phyloP scores from a whole-genome alignment of 2,797 vertebrate genomes.

The Sorex maritimensis region DNA sequence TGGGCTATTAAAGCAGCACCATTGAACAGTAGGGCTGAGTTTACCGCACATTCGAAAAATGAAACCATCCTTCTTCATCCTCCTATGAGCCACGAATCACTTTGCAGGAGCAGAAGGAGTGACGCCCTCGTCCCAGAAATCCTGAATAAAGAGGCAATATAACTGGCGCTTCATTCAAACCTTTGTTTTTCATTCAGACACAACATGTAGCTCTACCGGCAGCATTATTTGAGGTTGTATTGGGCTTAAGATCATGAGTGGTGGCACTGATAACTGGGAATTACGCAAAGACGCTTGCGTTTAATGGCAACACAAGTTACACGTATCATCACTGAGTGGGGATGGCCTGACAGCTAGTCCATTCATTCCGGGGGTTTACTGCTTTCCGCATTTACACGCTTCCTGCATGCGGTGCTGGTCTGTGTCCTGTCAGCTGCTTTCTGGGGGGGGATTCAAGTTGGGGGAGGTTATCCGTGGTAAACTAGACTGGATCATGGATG shows the following conservation, averaged over 20 bases:
- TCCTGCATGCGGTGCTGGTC: neutral
- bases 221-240: slow-evolving; percentile 61
- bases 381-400: slow-evolving; percentile 45
- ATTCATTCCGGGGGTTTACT: slow-evolving; percentile 51
- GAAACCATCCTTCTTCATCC: neutral
- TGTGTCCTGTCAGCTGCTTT: neutral
- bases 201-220: slow-evolving; percentile 44
- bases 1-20: neutral
- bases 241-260: slow-evolving; percentile 75
- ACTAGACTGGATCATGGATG: neutral
- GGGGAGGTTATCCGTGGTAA: neutral
- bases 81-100: neutral
- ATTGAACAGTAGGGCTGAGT: slow-evolving; percentile 56
- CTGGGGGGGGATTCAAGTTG: neutral
- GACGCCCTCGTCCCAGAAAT: slow-evolving; percentile 19
- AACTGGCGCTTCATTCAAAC: neutral
- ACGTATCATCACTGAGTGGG: slow-evolving; percentile 41
- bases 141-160: neutral
- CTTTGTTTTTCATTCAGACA: slow-evolving; percentile 35
- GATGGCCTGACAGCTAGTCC: neutral
- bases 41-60: slow-evolving; percentile 41
- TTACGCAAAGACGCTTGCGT: slow-evolving; percentile 4
- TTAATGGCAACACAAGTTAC: slow-evolving; percentile 71
- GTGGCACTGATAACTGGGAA: slow-evolving; percentile 56
- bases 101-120: neutral